phyloP scores from a whole-genome alignment of 2,888 invertebrate species.

The Tenthredo mesomela region DNA sequence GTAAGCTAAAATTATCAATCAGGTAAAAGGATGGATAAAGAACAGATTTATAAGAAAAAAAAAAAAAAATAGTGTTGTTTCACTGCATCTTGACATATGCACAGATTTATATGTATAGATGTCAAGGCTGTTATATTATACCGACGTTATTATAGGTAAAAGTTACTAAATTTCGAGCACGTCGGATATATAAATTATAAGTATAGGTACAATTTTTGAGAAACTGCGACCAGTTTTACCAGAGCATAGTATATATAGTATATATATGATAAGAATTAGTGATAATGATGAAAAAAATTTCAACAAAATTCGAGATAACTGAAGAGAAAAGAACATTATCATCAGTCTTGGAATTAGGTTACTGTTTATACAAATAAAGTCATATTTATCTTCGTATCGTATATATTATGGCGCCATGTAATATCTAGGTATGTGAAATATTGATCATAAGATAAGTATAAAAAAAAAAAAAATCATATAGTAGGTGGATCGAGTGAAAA shows the following conservation, averaged over 20 bases:
- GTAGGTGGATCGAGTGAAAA: background rate
- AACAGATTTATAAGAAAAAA: background rate
- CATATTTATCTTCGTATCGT: no score
- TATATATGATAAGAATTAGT: background rate
- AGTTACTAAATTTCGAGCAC: background rate
- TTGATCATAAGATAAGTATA: background rate
- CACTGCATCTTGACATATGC: no score
- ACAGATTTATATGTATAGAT: background rate
- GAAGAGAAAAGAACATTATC: background rate
- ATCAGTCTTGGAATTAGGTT: background rate
- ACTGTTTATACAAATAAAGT: background rate
- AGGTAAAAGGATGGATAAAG: background rate
- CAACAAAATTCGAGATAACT: background rate
- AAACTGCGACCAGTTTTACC: background rate
- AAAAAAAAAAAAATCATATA: background rate
- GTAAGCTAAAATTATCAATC: background rate
- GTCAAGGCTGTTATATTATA: background rate
- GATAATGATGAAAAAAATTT: background rate
- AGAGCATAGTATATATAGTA: no score
- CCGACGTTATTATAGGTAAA: background rate
- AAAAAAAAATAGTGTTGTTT: background rate
- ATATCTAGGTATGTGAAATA: background rate
- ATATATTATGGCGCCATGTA: background rate
- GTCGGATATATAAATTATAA: background rate
- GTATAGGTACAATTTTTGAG: background rate